A percentile compares a stretch with the other conserved stretches of the same genome.
Conservation (phyloP, 2,113 vertebrate genomes). For the Argyrosomus japonicus region DNA sequence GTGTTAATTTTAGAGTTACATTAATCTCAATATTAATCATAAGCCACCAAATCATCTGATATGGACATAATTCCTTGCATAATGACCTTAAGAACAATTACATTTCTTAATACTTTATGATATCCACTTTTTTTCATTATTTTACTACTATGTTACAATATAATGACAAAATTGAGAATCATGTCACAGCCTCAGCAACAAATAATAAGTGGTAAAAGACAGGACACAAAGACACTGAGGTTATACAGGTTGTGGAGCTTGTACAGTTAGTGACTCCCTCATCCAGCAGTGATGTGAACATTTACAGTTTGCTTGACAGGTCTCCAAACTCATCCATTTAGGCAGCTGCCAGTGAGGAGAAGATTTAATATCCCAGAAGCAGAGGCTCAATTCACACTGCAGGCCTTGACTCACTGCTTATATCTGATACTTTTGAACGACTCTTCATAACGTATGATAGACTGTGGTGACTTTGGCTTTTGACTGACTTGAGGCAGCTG, state of each 20-base stretch:
- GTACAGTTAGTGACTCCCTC: background rate
- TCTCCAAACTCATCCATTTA: constrained; percentile 52
- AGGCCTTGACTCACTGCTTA: constrained; percentile 6
- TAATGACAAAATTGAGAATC: background rate
- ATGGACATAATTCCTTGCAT: background rate
- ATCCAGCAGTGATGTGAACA: constrained; percentile 1
- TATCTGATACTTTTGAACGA: constrained; percentile 48
- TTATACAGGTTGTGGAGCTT: background rate
- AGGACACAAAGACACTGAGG: constrained; percentile 13
- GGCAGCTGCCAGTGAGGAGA: constrained; percentile 41
- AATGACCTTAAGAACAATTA: background rate
- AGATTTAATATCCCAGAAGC: constrained; percentile 40
- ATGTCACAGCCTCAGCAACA: background rate
- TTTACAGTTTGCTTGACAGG: constrained; percentile 27
- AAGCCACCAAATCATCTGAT: background rate
- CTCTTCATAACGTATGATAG: constrained; percentile 36
- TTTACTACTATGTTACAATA: background rate
- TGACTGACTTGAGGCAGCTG: constrained; percentile 11
- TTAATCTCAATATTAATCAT: background rate
- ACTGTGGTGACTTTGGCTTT: constrained; percentile 32
- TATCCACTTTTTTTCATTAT: background rate
- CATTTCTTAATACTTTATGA: background rate
- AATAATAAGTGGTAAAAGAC: background rate
- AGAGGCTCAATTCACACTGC: constrained; percentile 41
- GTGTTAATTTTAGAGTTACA: no score